A percentile compares a stretch with the other conserved stretches of the same genome.
These are phyloP conservation scores for Sebastes miniatus DNA, from an alignment of 2,797 vertebrate genomes.

Conservation along the genomic window DNA sequence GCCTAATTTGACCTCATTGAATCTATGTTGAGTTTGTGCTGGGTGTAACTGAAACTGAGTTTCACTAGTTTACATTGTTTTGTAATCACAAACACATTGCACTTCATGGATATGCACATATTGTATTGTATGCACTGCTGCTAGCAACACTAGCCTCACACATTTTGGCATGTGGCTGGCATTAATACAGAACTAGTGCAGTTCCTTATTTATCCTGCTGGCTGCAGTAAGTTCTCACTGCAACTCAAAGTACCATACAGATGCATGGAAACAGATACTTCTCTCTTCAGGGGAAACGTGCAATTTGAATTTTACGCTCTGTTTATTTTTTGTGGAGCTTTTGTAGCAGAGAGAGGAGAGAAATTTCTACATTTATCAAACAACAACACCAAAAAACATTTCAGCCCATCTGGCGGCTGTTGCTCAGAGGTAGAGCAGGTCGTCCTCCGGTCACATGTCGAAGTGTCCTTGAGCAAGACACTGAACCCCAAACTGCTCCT, in stretches of 20 bases:
- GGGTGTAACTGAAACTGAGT: not conserved
- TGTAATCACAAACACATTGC: not conserved
- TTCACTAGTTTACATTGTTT: not conserved
- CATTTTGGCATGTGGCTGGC: not conserved
- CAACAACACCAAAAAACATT: no score
- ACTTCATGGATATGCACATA: not conserved
- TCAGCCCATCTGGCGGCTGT: no score
- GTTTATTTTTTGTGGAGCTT: no score
- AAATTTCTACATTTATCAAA: no score
- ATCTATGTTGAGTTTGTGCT: not conserved
- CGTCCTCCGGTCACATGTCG: no score
- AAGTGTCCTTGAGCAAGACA: no score
- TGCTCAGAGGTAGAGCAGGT: no score
- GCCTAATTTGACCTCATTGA: not conserved
- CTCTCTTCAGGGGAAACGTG: no score
- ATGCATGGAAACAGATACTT: not conserved
- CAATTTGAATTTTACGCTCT: no score
- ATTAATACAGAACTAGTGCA: slow-evolving; percentile 10
- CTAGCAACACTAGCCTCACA: not conserved
- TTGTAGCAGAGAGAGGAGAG: no score
- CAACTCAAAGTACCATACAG: no score
- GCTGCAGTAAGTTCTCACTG: slow-evolving; percentile 32
- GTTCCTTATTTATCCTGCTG: slow-evolving; percentile 31
- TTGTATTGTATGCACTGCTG: not conserved
- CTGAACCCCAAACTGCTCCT: no score